A percentile compares a stretch with the other conserved stretches of the same genome.
phyloP scores from a whole-genome alignment of 1,140 invertebrate species.

The Theocolax elegans region DNA sequence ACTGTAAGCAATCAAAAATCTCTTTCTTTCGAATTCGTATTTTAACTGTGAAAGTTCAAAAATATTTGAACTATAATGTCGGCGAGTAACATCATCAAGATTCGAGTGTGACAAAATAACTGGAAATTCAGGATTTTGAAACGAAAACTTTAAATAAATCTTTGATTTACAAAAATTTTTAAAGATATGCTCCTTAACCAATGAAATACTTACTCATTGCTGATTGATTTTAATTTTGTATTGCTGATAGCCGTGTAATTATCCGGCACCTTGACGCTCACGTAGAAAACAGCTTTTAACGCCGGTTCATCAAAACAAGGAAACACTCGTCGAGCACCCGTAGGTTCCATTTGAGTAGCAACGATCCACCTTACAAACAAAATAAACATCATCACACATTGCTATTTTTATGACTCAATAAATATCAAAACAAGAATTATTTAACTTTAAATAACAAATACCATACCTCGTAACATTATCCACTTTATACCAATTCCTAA shows the following conservation, averaged over 20 bases:
- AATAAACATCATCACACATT: not conserved
- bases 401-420: not conserved
- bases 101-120: no score
- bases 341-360: constrained; percentile 91
- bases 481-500: constrained; percentile 83
- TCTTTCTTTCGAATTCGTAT: no score
- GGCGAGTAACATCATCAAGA: no score
- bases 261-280: constrained; percentile 78
- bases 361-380: constrained; percentile 77
- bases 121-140: no score
- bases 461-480: constrained; percentile 68
- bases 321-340: constrained; percentile 87
- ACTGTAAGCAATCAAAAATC: no score
- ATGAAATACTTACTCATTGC: constrained; percentile 46
- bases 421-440: constrained; percentile 14
- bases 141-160: no score
- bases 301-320: constrained; percentile 95
- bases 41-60: no score
- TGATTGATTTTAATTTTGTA: not conserved
- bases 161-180: constrained; percentile 14
- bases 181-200: not conserved
- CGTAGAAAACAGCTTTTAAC: constrained; percentile 86
- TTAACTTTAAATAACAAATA: constrained; percentile 18
- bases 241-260: constrained; percentile 77
- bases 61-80: no score